Base-by-base conservation (phyloP, 2,797 vertebrate species). In the Setipinna tenuifilis region DNA sequence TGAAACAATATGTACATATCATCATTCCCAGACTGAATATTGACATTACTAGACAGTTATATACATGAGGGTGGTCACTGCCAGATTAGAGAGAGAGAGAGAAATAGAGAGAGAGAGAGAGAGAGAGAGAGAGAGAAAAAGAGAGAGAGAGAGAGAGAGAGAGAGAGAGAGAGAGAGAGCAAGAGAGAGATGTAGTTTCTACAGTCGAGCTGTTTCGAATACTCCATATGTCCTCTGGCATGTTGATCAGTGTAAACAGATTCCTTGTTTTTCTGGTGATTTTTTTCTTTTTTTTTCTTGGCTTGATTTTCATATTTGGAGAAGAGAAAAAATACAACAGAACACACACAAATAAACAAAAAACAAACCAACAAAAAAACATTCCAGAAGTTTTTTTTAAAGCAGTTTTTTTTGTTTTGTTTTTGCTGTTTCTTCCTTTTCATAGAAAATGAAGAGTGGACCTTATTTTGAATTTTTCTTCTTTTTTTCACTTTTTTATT, bases 391-490 rank as follows among this genome's bases (percentile, higher is more conserved):
- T 97, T 97, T 96, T 98, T 97, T 97, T 96, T 98, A 98, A 98
- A 98, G 97, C 97, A 97, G 98, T 98, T 97, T 83, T 82, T 19
- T 41, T 41, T 12, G 28, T 71, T 71, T 71, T 71, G 28, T 71
- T 71, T 78, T 96, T 95, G 93, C 96, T 97, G 97, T 96, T 97
- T 98, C 98, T 99, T 99, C 98, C 97, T 99, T 99, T 99, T 99
- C 98, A 99, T 98, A 99, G 98, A 99, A 99, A 99, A 99, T 97
- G 98, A 99, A 99, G 97, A 97, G 96, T 99, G 96, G 97, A 98
- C 97, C 97, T 97, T 78, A 44, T 44, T 78, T 78, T 35, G 6
- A 17, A 75, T 44, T 78, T 78, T 41, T 44, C 16, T 78, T 41
- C 6, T 78, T 78, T 95, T 94, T 65, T 21, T 1, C 25, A 6